Conservation (phyloP, 2,888 invertebrate species). For the Cataglyphis livida region DNA sequence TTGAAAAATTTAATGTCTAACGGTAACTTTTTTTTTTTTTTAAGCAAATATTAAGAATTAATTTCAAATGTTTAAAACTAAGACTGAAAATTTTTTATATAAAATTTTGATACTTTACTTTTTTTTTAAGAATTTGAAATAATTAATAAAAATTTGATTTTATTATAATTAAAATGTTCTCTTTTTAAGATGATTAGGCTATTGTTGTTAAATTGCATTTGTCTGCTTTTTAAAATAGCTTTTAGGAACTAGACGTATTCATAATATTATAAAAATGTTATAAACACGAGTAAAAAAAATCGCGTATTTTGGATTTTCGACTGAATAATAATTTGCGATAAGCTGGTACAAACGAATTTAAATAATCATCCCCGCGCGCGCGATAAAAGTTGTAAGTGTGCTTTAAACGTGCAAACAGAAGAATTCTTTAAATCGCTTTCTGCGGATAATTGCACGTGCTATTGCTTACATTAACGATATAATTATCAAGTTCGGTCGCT, state of each 20-base stretch:
- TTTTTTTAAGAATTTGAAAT: background rate
- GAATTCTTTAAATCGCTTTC: background rate
- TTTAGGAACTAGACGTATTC: background rate
- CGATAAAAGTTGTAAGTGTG: background rate
- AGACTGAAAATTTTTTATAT: background rate
- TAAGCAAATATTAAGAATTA: background rate
- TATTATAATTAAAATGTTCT: background rate
- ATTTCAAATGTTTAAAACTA: background rate
- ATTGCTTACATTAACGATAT: slow-evolving; percentile 37
- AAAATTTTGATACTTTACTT: background rate
- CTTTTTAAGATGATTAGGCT: background rate
- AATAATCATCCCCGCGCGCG: slow-evolving; percentile 6
- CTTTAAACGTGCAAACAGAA: background rate
- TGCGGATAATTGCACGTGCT: background rate
- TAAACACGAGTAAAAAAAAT: background rate
- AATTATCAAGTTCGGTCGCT: slow-evolving; percentile 40
- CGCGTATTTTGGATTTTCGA: background rate
- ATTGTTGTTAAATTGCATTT: background rate
- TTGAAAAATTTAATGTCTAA: background rate
- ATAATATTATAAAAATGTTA: background rate
- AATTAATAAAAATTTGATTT: slow-evolving; percentile 3
- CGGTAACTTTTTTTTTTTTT: background rate
- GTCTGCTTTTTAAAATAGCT: background rate
- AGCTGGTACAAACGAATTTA: background rate
- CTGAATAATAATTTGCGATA: slow-evolving; percentile 13